Base-by-base conservation (phyloP, 2,888 invertebrate species). In the Peribatodes rhomboidaria region DNA sequence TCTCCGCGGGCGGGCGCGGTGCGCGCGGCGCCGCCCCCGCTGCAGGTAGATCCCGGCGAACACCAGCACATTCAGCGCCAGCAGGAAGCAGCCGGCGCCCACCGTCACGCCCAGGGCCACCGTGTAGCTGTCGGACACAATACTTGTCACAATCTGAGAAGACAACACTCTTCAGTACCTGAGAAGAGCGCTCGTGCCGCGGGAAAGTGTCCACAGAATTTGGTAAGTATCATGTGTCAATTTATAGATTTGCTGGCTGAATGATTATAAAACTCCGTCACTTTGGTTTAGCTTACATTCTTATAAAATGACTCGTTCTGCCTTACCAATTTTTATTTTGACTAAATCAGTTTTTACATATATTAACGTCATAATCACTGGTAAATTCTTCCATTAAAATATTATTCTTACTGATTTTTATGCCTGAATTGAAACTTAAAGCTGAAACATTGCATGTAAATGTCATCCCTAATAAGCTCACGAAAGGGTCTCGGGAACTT, bases 1-100 rank as follows among this genome's bases (percentile, higher is more conserved):
- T 70, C 88, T 80, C 42, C 86, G 72, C 0, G 85, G 83, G 18
- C 87, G 77, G 14, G 50, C 18, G 65, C 87, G 80, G 63, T 79
- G 85, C 8, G 83, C 76, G 20, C 83, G 80, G 11, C 95, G 94
- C 1, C 95, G 90, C 37, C 95, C 95, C n/a, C 96, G 87, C 80
- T 96, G 96, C 73, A 96, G 95, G 82, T 96, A 96, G 76, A 96
- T 96, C 2, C 96, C 97, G 1, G 97, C 96, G 79, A 96, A 97
- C 71, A 97, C 96, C 64, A 96, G 87, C 91, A 96, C 95, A 84
- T 96, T 96, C 22, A 96, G 92, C 1, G 96, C 94, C 20, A 96
- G 88, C 31, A 96, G 94, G 71, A 96, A 94, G 82, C 96, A 96
- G 13, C 96, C 96, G 1, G 96, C 95, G 9, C 96, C 96, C 9